Percentiles rank a stretch among this genome's conserved stretches.
Evolutionary conservation across 2,888 invertebrate genomes (phyloP).

Genomic region (Diogma glabrata): DNA sequence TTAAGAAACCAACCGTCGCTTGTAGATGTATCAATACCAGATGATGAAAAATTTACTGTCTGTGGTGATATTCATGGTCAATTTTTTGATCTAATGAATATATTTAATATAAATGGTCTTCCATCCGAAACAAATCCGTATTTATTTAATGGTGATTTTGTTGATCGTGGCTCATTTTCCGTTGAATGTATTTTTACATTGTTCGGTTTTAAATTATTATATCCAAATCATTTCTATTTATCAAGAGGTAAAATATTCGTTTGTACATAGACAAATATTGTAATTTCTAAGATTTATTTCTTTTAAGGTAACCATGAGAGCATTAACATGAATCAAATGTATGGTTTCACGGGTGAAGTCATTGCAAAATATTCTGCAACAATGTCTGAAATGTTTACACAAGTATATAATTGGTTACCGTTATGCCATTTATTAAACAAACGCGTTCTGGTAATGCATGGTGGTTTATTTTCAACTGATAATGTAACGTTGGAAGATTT

Average conservation of each 20-base stretch:
- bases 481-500: conserved; percentile 90
- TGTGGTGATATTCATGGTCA: conserved; percentile 99
- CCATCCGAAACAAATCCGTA: conserved; percentile 93
- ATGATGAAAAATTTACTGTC: conserved; percentile 87
- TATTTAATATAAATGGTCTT: conserved; percentile 92
- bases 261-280: background rate
- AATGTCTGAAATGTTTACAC: conserved; percentile 96
- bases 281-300: background rate
- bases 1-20: conserved; percentile 78
- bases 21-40: conserved; percentile 78
- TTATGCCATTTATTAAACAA: conserved; percentile 90
- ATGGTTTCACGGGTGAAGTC: conserved; percentile 98
- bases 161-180: conserved; percentile 97
- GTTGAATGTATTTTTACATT: conserved; percentile 98
- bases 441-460: conserved; percentile 84
- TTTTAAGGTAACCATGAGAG: conserved; percentile 93
- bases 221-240: conserved; percentile 94
- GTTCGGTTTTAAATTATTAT: conserved; percentile 92
- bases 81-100: conserved; percentile 95
- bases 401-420: conserved; percentile 97
- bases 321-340: conserved; percentile 98
- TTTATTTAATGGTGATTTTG: conserved; percentile 98
- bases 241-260: conserved; percentile 66
- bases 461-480: conserved; percentile 91
- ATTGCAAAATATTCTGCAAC: conserved; percentile 87